A percentile compares a stretch with the other conserved stretches of the same genome.
phyloP scores from a whole-genome alignment of 1,140 invertebrate genomes.

The Phymorhynchus buccinoides region DNA sequence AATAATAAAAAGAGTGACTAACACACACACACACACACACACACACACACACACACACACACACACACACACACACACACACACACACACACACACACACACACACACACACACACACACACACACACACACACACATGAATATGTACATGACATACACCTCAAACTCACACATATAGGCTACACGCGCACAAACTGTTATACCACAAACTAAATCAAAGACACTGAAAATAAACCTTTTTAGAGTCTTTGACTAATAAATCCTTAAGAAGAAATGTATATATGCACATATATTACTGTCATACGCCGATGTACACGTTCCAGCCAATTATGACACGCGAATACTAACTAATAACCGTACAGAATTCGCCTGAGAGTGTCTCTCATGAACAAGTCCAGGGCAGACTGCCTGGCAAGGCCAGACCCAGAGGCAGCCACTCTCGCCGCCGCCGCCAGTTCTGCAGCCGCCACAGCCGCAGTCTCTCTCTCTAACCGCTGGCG shows the following conservation, averaged over 20 bases:
- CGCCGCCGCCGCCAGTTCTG: background rate
- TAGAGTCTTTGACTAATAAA: no score
- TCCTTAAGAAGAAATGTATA: no score
- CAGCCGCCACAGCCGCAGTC: background rate
- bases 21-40: background rate
- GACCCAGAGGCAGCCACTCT: background rate
- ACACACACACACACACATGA: background rate
- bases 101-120: background rate
- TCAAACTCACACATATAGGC: no score
- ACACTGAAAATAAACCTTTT: no score
- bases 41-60: background rate
- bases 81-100: background rate
- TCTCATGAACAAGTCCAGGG: conserved; percentile 22
- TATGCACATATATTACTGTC: no score
- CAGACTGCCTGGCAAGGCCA: background rate
- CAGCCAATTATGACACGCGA: background rate
- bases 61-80: background rate
- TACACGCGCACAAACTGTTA: no score
- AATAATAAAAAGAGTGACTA: no score
- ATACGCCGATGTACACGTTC: no score
- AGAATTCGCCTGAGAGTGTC: conserved; percentile 23
- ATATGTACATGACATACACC: no score
- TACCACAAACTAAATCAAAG: no score
- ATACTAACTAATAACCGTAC: conserved; percentile 16
- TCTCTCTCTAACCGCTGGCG: conserved; percentile 9